Base-by-base conservation (phyloP, 2,797 vertebrate genomes). In the Odontamblyopus lacepedii region DNA sequence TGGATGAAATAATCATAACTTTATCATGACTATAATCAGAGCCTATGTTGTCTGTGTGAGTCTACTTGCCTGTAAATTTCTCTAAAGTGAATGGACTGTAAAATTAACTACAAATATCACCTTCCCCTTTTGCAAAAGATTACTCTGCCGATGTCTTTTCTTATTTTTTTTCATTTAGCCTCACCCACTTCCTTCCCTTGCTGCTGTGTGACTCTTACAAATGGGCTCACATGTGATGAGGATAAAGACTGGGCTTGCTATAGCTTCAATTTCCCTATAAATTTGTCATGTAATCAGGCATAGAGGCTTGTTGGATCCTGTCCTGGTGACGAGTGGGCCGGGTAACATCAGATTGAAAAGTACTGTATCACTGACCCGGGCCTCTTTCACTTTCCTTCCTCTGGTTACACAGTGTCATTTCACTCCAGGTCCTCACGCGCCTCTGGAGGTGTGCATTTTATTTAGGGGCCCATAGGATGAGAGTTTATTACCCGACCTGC, bases 311-410 rank as follows among this genome's bases (percentile, higher is more conserved):
- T 73, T 65, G 26, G 74, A 78, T 85, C 78, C 69, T 35, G 69
- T 81, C 78, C 82, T 77, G 75, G 41, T 64, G 80, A 67, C 69
- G 9, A 50, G 77, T 74, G 71, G 70, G 78, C 83, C 67, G 61
- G 72, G 77, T 77, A 83, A 85, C 87, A 75, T 71, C 67, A 75
- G 76, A 85, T 69, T 77, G 85, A 84, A 71, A 84, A 66, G 74
- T 50, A 67, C 70, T 72, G 86, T 87, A 90, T 91, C 86, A 79
- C 72, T 85, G 83, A 85, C 83, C 83, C 76, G 23, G 83, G 69
- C 76, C 7, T 76, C 88, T 87, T 88, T 91, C 89, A 82, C 81
- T 87, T 76, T 83, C 71, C 75, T 71, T 75, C 88, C 85, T 90
- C 88, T 73, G 67, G 85, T 92, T 92, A 90, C 87, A 84, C 79